These are phyloP conservation scores for Telenomus remus DNA, from an alignment of 1,140 invertebrate species.

Conservation along the genomic window DNA sequence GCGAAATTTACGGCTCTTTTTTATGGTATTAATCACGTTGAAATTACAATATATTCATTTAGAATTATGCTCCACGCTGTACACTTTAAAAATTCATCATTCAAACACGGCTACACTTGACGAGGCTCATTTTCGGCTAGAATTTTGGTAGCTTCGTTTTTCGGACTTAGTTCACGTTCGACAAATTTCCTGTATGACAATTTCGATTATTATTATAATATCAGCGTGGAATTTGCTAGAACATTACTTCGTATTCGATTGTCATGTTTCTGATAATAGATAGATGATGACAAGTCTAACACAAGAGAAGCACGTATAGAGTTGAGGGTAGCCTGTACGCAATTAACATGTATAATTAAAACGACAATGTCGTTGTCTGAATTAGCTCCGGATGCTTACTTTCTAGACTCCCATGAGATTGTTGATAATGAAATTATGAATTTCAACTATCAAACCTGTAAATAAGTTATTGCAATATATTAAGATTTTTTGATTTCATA, in stretches of 20 bases:
- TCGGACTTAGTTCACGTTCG: no score
- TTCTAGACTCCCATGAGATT: slow-evolving; percentile 66
- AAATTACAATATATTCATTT: background rate
- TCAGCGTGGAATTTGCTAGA: slow-evolving; percentile 1
- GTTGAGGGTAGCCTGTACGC: slow-evolving; percentile 66
- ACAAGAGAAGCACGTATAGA: slow-evolving; percentile 61
- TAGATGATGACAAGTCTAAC: slow-evolving; percentile 57
- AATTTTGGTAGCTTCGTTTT: background rate
- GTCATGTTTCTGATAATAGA: slow-evolving; percentile 45
- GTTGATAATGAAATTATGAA: slow-evolving; percentile 64
- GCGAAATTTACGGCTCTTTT: no score
- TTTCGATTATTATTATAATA: background rate
- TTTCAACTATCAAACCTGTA: slow-evolving; percentile 47
- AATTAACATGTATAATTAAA: slow-evolving; percentile 76
- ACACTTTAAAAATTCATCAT: no score
- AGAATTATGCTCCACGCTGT: no score
- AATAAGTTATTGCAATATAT: slow-evolving; percentile 32
- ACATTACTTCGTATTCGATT: slow-evolving; percentile 43
- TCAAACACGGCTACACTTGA: no score
- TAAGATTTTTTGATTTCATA: background rate
- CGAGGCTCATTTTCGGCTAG: no score
- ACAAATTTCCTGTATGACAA: background rate
- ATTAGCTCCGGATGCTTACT: slow-evolving; percentile 60
- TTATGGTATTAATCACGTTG: background rate
- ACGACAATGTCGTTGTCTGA: slow-evolving; percentile 68